A percentile compares a stretch with the other conserved stretches of the same genome.
phyloP scores from a whole-genome alignment of 2,113 vertebrate genomes.

The Nannobrachium achirus region DNA sequence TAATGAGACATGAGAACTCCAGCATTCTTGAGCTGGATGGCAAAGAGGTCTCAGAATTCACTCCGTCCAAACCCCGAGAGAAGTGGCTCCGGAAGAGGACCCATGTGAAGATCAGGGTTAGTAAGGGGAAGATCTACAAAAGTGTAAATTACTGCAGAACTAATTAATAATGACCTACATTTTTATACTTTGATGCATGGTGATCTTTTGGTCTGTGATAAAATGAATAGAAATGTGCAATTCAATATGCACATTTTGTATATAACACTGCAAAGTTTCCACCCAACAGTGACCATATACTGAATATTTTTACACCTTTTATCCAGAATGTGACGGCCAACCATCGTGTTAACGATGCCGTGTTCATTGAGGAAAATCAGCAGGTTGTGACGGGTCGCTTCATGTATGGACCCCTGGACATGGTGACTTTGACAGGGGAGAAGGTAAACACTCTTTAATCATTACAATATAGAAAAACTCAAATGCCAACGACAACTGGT shows the following conservation, averaged over 20 bases:
- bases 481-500: background rate
- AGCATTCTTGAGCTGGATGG: conserved; percentile 93
- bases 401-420: conserved; percentile 97
- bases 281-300: too few relatives aligned
- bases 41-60: conserved; percentile 94
- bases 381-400: conserved; percentile 92
- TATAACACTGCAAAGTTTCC: too few relatives aligned
- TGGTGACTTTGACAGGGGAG: conserved; percentile 97
- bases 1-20: conserved; percentile 93
- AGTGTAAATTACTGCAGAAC: background rate
- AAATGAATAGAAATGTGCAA: background rate
- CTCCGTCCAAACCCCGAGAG: conserved; percentile 92
- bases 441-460: conserved; percentile 80
- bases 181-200: too few relatives aligned
- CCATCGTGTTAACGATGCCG: conserved; percentile 91
- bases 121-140: conserved; percentile 57
- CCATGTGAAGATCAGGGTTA: conserved; percentile 92
- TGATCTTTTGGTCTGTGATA: background rate
- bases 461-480: background rate
- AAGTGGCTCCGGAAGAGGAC: conserved; percentile 96
- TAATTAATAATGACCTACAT: too few relatives aligned
- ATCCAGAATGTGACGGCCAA: conserved; percentile 95
- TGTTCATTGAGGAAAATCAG: conserved; percentile 89
- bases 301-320: conserved; percentile 4
- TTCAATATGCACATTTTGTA: too few relatives aligned